These are phyloP conservation scores for Piscicola geometra DNA, from an alignment of 2,888 invertebrate species.

Conservation along the genomic window DNA sequence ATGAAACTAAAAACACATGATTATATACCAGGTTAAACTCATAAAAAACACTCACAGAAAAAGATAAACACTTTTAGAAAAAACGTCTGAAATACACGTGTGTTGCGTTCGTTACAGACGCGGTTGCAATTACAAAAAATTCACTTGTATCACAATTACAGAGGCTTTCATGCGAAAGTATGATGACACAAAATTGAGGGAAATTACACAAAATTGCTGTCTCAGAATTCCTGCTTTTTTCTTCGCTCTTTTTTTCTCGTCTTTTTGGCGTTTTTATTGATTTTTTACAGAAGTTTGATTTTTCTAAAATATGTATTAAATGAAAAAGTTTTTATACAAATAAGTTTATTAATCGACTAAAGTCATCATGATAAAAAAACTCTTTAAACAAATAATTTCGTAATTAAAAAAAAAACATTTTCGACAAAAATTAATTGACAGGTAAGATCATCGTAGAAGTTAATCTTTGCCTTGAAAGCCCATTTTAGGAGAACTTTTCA, in stretches of 20 bases:
- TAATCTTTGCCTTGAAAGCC: no score
- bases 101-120: no score
- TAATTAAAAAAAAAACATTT: background rate
- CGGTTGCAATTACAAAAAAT: no score
- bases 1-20: no score
- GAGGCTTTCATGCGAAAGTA: slow-evolving; percentile 6
- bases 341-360: no score
- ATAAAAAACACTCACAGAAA: no score
- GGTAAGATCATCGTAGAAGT: no score
- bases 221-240: slow-evolving; percentile 4
- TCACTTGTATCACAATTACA: background rate
- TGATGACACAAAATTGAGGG: slow-evolving; percentile 14
- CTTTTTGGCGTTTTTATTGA: background rate
- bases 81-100: no score
- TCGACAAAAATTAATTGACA: background rate
- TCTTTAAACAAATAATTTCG: background rate
- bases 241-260: background rate
- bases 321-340: background rate
- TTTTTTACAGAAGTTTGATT: background rate
- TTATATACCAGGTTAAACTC: no score
- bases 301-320: background rate
- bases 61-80: no score
- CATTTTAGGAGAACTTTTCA: no score
- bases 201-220: slow-evolving; percentile 3
- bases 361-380: no score